A percentile compares a stretch with the other conserved stretches of the same genome.
These are phyloP conservation scores for Coregonus ussuriensis DNA, from an alignment of 2,797 vertebrate species.

Conservation along the genomic window DNA sequence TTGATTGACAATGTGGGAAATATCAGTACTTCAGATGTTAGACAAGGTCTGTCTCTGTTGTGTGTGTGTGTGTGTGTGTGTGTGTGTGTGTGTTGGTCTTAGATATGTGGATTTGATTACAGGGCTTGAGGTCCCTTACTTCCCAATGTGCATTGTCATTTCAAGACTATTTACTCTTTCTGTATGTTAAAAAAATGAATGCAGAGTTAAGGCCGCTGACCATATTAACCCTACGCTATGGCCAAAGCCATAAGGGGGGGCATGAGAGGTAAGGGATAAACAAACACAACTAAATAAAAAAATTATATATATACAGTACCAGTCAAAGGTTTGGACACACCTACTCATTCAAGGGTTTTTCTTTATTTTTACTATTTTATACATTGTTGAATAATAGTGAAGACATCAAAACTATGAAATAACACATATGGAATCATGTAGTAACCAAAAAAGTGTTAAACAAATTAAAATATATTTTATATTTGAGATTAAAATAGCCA, in stretches of 20 bases:
- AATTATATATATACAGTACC: no score
- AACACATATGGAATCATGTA: no score
- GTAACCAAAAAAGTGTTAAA: no score
- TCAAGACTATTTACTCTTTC: not conserved
- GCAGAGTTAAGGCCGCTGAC: not conserved
- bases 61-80: slow-evolving; percentile 22
- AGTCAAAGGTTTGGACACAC: no score
- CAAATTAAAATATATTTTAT: no score
- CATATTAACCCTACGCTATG: not conserved
- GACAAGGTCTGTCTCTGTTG: not conserved
- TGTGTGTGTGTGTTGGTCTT: slow-evolving; percentile 1
- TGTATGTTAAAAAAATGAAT: slow-evolving; percentile 18
- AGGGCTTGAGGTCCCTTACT: slow-evolving; percentile 2
- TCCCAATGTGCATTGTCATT: not conserved
- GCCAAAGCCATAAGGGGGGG: not conserved
- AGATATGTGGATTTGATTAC: not conserved
- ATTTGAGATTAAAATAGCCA: no score
- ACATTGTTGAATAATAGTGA: no score
- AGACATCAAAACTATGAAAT: no score
- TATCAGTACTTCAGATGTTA: not conserved
- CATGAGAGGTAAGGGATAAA: no score
- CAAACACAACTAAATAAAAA: no score
- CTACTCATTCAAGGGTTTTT: no score
- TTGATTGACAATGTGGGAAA: slow-evolving; percentile 15
- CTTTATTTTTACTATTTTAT: no score